A percentile compares a stretch with the other conserved stretches of the same genome.
phyloP scores from a whole-genome alignment of 2,888 invertebrate genomes.

The Drymonia ruficornis region DNA sequence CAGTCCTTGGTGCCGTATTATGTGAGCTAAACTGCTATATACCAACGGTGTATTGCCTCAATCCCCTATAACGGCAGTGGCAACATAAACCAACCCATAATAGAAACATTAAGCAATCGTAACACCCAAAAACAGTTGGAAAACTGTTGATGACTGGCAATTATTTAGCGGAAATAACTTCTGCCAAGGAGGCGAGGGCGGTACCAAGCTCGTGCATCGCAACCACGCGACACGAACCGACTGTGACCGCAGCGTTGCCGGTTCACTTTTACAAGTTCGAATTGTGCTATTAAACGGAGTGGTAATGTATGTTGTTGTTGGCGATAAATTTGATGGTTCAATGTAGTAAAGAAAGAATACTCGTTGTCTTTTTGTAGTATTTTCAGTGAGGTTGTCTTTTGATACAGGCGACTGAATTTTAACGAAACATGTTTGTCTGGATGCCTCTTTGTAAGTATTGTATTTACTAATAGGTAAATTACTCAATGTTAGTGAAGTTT shows the following conservation, averaged over 20 bases:
- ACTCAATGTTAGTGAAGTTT: too few relatives aligned
- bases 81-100: slow-evolving; percentile 13
- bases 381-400: too few relatives aligned
- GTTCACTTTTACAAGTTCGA: slow-evolving; percentile 32
- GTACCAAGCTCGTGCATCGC: slow-evolving; percentile 40
- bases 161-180: slow-evolving; percentile 67
- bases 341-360: background rate
- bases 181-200: slow-evolving; percentile 47
- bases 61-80: too few relatives aligned
- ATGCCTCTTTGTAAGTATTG: too few relatives aligned
- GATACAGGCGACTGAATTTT: too few relatives aligned
- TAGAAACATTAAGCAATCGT: slow-evolving; percentile 32
- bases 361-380: background rate
- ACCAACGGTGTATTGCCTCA: too few relatives aligned
- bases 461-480: too few relatives aligned
- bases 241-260: slow-evolving; percentile 40
- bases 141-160: slow-evolving; percentile 62
- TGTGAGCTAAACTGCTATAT: too few relatives aligned
- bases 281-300: slow-evolving; percentile 33
- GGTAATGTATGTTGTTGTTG: slow-evolving; percentile 45
- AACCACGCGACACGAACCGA: slow-evolving; percentile 36
- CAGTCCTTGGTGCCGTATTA: too few relatives aligned
- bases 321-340: slow-evolving; percentile 26
- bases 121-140: slow-evolving; percentile 44
- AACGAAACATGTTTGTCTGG: too few relatives aligned